Base-by-base conservation (phyloP, 2,797 vertebrate genomes). In the Craterocephalus amniculus region DNA sequence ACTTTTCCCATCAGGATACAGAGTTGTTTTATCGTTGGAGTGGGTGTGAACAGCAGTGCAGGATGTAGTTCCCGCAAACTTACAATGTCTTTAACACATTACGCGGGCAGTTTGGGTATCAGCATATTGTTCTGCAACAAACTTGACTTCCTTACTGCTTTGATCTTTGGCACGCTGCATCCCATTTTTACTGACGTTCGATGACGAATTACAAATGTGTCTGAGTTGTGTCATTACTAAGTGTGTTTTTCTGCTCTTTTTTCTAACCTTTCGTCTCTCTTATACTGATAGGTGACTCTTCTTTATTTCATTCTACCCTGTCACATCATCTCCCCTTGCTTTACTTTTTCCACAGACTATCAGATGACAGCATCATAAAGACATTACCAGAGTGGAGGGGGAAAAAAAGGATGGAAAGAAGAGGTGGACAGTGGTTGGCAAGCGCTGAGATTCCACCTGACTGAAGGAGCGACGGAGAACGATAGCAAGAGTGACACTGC, bases 261-360 rank as follows among this genome's bases (percentile, higher is more conserved):
- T 40, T 32, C 43, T 1, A 11, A 13, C 11, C 35, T 60, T 7
- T 61, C 35, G 12, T 48, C 70, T 67, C 54, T 66, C 64, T 18
- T 24, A 26, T 10, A 45, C 61, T 72, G 64, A 81, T 72, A 79
- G 76, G 43, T 56, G 67, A 83, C 67, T 76, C 61, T 70, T 55
- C 59, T 72, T 24, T 49, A 26, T 86, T 40, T 83, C 67, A 63
- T 60, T 78, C 80, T 70, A 79, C 80, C 72, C 75, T 70, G 64
- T 85, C 81, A 83, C 88, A 86, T 91, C 76, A 77, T 54, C 71
- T 88, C 88, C 86, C 88, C 71, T 57, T 52, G 18, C 81, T 69
- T 63, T 79, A 59, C 72, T 74, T 76, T 67, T 58, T 74, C 72
- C 72, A 40, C 63, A 65, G 67, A 78, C 83, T 80, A 86, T 89